phyloP scores from a whole-genome alignment of 2,797 vertebrate genomes.

The Pseudochromis fuscus region DNA sequence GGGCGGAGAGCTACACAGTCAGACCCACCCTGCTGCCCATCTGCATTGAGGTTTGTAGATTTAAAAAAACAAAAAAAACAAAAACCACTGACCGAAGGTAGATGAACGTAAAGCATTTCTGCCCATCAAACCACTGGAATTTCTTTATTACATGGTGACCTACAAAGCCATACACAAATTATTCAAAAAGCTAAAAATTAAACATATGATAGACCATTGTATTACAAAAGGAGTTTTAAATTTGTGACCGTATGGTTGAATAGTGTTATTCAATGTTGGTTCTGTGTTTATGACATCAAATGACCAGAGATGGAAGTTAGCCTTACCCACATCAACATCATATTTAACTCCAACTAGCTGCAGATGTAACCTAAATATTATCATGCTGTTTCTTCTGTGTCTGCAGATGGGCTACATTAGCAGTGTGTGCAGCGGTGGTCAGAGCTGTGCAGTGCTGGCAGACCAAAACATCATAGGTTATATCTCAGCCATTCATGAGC shows the following conservation, averaged over 20 bases:
- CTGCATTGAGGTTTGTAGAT: slow-evolving; percentile 89
- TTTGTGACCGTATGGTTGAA: too few relatives aligned
- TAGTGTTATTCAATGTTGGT: too few relatives aligned
- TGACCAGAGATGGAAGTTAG: background rate
- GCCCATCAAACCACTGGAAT: background rate
- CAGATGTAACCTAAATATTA: background rate
- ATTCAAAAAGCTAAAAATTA: too few relatives aligned
- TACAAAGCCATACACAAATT: too few relatives aligned
- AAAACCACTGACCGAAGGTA: background rate
- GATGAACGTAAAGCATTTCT: slow-evolving; percentile 17
- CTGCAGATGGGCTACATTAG: slow-evolving; percentile 92
- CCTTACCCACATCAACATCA: background rate
- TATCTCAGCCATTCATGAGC: slow-evolving; percentile 92
- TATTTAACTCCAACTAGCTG: background rate
- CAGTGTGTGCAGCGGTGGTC: slow-evolving; percentile 90
- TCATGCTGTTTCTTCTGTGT: slow-evolving; percentile 5
- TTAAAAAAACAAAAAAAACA: too few relatives aligned
- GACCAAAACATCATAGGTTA: slow-evolving; percentile 95
- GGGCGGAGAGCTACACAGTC: slow-evolving; percentile 73
- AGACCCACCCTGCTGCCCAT: slow-evolving; percentile 86
- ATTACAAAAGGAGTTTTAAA: too few relatives aligned
- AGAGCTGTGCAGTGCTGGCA: slow-evolving; percentile 86
- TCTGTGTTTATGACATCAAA: too few relatives aligned
- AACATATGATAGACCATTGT: too few relatives aligned
- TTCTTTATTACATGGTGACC: background rate